Conservation (phyloP, 2,797 vertebrate species). For the Pithecia hirsuta region DNA sequence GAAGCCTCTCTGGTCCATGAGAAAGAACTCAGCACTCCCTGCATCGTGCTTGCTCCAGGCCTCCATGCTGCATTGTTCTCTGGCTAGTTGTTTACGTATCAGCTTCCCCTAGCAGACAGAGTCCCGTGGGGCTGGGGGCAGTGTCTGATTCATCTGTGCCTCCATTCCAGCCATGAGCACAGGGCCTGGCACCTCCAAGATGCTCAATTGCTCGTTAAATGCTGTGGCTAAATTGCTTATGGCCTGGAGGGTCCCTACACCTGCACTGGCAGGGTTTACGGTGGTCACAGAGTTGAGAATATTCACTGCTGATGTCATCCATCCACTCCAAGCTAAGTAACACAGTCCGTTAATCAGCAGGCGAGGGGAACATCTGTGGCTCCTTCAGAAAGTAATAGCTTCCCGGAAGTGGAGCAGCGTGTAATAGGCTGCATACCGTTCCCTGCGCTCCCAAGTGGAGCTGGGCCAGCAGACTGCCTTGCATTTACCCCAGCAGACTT, state of each 20-base stretch:
- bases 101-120: background rate
- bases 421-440: background rate
- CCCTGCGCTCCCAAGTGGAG: background rate
- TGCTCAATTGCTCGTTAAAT: background rate
- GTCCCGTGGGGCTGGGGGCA: background rate
- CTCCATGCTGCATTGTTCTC: background rate
- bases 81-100: background rate
- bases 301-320: background rate
- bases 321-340: accelerated
- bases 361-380: background rate
- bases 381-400: background rate
- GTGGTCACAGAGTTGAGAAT: background rate
- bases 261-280: background rate
- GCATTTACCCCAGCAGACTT: background rate
- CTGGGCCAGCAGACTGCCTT: background rate
- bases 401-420: background rate
- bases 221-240: background rate
- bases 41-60: background rate
- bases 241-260: background rate
- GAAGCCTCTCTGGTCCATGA: background rate
- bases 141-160: background rate
- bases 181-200: background rate
- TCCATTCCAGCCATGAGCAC: background rate
- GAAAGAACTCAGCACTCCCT: background rate
- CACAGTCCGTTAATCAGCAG: background rate